These are phyloP conservation scores for Parnassius mnemosyne DNA, from an alignment of 2,888 invertebrate genomes.

Conservation along the genomic window DNA sequence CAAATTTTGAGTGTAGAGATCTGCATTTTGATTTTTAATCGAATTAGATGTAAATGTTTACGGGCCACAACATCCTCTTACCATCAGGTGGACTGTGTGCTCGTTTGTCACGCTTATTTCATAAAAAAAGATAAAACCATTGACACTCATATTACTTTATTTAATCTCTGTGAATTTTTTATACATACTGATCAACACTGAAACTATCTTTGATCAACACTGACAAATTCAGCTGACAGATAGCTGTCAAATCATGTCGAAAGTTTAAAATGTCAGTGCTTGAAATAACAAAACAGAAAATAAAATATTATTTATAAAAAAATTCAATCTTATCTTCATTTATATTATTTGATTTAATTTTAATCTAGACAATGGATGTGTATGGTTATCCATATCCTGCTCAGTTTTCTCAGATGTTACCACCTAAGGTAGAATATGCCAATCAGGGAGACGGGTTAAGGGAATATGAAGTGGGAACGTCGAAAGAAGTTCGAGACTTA, in stretches of 20 bases:
- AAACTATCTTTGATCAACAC: no score
- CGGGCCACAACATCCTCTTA: no score
- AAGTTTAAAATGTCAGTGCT: slow-evolving; percentile 26
- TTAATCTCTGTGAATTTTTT: slow-evolving; percentile 5
- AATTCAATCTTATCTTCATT: slow-evolving; percentile 35
- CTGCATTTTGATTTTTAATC: no score
- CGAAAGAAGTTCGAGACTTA: slow-evolving; percentile 44
- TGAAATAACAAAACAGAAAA: slow-evolving; percentile 3
- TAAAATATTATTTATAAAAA: slow-evolving; percentile 35
- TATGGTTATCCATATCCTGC: slow-evolving; percentile 56
- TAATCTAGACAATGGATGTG: slow-evolving; percentile 53
- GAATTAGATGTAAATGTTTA: no score
- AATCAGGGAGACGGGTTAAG: slow-evolving; percentile 68
- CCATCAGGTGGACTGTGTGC: no score
- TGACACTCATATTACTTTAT: neutral
- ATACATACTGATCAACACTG: no score
- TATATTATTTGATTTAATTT: slow-evolving; percentile 34
- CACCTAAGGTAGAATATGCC: slow-evolving; percentile 49
- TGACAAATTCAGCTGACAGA: no score
- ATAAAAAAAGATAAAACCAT: no score
- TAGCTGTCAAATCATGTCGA: slow-evolving; percentile 13
- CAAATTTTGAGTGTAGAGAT: no score
- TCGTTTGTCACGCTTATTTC: no score
- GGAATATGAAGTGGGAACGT: slow-evolving; percentile 53
- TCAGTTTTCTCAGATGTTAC: slow-evolving; percentile 45